phyloP scores from a whole-genome alignment of 2,888 invertebrate species.

The Gryllus longicercus region DNA sequence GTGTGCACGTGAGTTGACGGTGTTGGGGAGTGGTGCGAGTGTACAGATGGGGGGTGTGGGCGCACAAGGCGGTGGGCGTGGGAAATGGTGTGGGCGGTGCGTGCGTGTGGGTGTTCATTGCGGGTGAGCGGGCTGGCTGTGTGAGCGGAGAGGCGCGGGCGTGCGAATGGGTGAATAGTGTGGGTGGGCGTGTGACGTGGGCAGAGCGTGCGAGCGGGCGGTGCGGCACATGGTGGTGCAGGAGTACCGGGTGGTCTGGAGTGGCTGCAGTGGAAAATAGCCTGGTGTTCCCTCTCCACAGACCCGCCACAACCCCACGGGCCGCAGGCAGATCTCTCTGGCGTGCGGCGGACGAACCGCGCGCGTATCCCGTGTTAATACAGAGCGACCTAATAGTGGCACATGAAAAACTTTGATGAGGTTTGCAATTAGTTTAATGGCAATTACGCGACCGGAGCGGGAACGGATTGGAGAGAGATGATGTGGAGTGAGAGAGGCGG shows the following conservation, averaged over 20 bases:
- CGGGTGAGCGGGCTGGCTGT: too few species aligned
- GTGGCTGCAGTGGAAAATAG: neutral
- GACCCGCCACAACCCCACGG: too few species aligned
- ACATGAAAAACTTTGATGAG: neutral
- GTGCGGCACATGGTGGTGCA: neutral
- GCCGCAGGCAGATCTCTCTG: neutral
- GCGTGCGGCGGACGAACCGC: neutral
- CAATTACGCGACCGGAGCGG: neutral
- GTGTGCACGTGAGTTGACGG: too few species aligned
- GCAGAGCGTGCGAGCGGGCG: neutral
- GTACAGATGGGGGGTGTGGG: too few species aligned
- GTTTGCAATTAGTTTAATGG: slow-evolving; percentile 9
- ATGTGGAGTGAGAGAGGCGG: neutral
- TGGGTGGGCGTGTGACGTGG: too few species aligned
- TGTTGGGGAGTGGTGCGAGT: too few species aligned
- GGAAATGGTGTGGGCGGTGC: too few species aligned
- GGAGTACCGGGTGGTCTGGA: neutral
- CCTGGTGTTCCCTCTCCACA: neutral
- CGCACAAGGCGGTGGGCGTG: too few species aligned
- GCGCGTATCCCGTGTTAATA: too few species aligned
- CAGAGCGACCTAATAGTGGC: too few species aligned
- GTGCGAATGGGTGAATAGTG: too few species aligned
- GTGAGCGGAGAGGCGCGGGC: neutral
- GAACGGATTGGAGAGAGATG: neutral
- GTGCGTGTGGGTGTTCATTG: too few species aligned